Base-by-base conservation (phyloP, 2,797 vertebrate genomes). In the Galago senegalensis region DNA sequence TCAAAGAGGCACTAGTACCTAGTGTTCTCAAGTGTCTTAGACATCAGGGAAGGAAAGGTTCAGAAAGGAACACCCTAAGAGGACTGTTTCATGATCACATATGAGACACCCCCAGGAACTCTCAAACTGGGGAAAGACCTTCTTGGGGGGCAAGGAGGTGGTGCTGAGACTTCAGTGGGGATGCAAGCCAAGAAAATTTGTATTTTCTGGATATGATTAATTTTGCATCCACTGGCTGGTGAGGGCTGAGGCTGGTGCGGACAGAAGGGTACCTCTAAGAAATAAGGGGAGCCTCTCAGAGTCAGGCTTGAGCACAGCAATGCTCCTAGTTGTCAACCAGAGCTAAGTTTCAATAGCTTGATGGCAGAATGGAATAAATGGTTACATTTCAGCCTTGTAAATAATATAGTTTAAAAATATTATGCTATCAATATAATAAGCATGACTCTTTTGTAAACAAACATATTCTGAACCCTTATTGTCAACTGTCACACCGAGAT, bases 391-490 rank as follows among this genome's bases (percentile, higher is more conserved):
- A 70, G 43, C 27, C 91, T 23, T 20, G 14, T 46, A 80, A 87
- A 77, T 37, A 83, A 87, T 2, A 89, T 0, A 77, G 7, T 80
- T 85, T 83, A 76, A 80, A 72, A 75, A 91, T 93, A 85, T 58
- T 43, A 37, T 58, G 46, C 46, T 37, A 87, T 21, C 81, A n/a
- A 53, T 76, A 76, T 76, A 89, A 70, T 27, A 87, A 97, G 37
- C 14, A 9, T 72, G n/a, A 37, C 37, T 94, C 46, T 87, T 61
- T 93, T 75, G 65, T 49, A 89, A 95, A 53, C 83, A 82, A 86
- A 79, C 9, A 31, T 76, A 80, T 31, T 23, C 77, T 76, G 53
- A 96, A 67, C 40, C 14, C 58, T 91, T 81, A 87, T 18, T 80
- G 20, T 67, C 79, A 31, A 63, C 20, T 37, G 56, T 27, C 34